Base-by-base conservation (phyloP, 1,140 invertebrate species). In the Drosophila albomicans region DNA sequence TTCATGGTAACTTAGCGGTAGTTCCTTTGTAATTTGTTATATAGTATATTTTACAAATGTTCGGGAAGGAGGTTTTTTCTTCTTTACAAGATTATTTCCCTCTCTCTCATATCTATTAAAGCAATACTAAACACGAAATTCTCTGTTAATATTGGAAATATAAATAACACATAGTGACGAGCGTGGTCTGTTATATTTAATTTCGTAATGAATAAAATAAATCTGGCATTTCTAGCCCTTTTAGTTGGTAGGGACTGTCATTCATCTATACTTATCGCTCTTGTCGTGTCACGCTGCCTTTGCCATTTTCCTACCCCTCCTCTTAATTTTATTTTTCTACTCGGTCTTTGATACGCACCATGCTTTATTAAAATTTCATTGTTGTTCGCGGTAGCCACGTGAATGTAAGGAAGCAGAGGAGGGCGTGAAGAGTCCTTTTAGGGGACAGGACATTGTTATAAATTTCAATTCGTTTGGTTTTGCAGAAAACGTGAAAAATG, bases 351-450 rank as follows among this genome's bases (percentile, higher is more conserved):
- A 82, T 66, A 82, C 54, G 81, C 81, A 68, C 79, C 79, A 69
- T 78, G 84, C 84, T 87, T 87, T 88, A 87, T 87, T 88, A 87
- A 88, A 87, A 87, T 80, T 88, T 82, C 73, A 81, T 82, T 82
- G 77, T 69, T 76, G 43, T 13, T 51, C 54, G 41, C 7, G 41
- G 28, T 15, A 30, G 28, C 28, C 15, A 13, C 30, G 13, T 52
- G 41, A 63, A 46, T 15, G 59, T 5, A 6, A 15, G 32, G 49
- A 15, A 16, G 20, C n/a, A 25, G 15, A 16, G 45, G 20, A 25
- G 30, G 5, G 11, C 16, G 51, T 35, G 13, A 32, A 62, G 75
- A 38, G 54, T 81, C 79, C 82, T 82, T 86, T 86, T 86, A 70
- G 80, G n/a, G 32, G 20, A 52, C 62, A 56, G 84, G 84, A 87